Evolutionary conservation across 2,888 invertebrate species (phyloP), one percentile per base, ranked within the genome.

Genomic region (Dicyrtomina minuta): DNA sequence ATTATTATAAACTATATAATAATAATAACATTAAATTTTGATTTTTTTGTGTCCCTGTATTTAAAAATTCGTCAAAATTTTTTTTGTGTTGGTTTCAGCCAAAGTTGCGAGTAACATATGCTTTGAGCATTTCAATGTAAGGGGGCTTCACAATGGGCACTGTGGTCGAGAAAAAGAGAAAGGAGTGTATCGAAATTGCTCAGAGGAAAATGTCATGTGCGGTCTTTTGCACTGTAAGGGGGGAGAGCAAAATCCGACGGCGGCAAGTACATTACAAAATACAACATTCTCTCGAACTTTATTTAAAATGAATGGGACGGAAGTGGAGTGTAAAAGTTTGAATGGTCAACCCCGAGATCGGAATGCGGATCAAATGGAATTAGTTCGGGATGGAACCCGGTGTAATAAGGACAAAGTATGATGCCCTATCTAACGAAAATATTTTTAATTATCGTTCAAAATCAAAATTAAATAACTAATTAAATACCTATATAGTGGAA

Each of bases 151-250:
- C 77, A 95, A 92, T 78, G 98, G 98, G 0, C 96, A 98, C 82
- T 98, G 98, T 82, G 98, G 98, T 53, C 89, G 89, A 75, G 81
- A 82, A 74, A n/a, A n/a, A n/a, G 85, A 84, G 71, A 84, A 83
- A 69, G 90, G 90, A 59, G 88, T 88, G 79, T 93, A 88, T 81
- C 85, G 93, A 79, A 96, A 94, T 83, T 96, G 96, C 82, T 89
- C 91, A 70, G 84, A 86, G 80, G 89, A 90, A 80, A 93, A 98
- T 83, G 90, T 95, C 33, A 87, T 88, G 77, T 98, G 98, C 81
- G 98, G 98, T 15, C 90, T 96, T 1, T 85, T 98, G 74, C 98
- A 98, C 81, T 98, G 98, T 82, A 92, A 93, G 81, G 87, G 88
- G 70, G 98, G 97, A 13, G 89, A 88, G 81, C 86, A 89, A 60